Base-by-base conservation (phyloP, 2,888 invertebrate species). In the Molorchus minor region DNA sequence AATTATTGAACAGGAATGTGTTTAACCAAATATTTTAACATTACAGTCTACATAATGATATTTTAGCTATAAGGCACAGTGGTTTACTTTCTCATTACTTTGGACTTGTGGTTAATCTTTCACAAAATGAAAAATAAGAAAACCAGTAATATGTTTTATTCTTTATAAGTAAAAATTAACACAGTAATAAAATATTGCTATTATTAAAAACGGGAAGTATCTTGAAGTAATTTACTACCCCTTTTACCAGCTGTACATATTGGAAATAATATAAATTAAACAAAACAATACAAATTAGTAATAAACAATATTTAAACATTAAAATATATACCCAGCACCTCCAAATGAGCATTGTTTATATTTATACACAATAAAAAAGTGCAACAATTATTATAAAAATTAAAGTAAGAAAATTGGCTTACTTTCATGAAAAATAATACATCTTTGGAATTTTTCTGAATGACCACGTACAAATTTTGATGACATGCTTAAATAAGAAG, bases 271-370 rank as follows among this genome's bases (percentile, higher is more conserved):
- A 54, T 61, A 52, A 36, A 47, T 36, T 55, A 38, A 51, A 55
- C 38, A 53, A 61, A 45, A 44, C 41, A 29, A 43, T 25, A 41
- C 49, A 21, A 52, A 53, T 47, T 57, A 63, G 52, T 58, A 56
- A 35, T 43, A 47, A 64, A 62, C 62, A 61, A 49, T 54, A 52
- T 60, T 65, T 62, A 62, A 61, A 61, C 56, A 59, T 60, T 64
- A 58, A 59, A 49, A 16, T 49, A 20, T 56, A n/a, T 61, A 71
- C 73, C 73, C 73, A 73, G 73, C 73, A 73, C 73, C 73, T 60
- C 61, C 52, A 46, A 62, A 73, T 73, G 73, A 73, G 73, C 73
- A 73, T 73, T 70, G 57, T 68, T 69, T 46, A 65, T 58, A 56
- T 57, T 58, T 62, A 64, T 64, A 58, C 60, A 71, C 60, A 64